phyloP scores from a whole-genome alignment of 2,888 invertebrate genomes.

The Nephrotoma guestfalica region DNA sequence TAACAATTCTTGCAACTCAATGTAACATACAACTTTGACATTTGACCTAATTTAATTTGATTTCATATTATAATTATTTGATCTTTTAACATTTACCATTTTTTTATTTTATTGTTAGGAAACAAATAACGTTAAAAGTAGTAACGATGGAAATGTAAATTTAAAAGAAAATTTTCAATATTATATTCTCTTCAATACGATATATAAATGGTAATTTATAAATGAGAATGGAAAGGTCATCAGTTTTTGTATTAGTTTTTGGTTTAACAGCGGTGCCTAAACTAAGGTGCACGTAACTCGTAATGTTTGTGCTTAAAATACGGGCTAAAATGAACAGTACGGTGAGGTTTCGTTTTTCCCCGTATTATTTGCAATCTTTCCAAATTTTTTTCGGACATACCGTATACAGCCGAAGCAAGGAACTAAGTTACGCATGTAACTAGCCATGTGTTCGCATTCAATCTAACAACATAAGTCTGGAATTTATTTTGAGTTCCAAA shows the following conservation, averaged over 20 bases:
- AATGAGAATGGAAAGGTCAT: neutral
- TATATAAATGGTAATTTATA: neutral
- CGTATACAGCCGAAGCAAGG: too few species aligned
- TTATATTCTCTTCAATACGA: neutral
- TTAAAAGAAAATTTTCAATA: neutral
- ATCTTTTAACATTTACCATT: neutral
- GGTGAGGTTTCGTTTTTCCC: too few species aligned
- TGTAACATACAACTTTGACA: neutral
- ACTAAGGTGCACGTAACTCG: neutral
- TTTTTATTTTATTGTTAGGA: neutral
- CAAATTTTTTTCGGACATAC: too few species aligned
- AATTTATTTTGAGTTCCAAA: too few species aligned
- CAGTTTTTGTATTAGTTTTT: neutral
- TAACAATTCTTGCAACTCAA: neutral
- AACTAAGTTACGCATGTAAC: too few species aligned
- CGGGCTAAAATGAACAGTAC: too few species aligned
- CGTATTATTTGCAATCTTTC: too few species aligned
- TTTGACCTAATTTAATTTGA: neutral
- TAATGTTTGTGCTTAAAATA: too few species aligned
- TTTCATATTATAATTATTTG: neutral
- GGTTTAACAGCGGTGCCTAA: neutral
- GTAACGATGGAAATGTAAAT: neutral
- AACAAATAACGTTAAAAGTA: neutral
- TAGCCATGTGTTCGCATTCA: too few species aligned
- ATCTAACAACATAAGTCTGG: too few species aligned